Evolutionary conservation across 2,888 invertebrate species (phyloP).

Genomic region (Drosophila parthenogenetica): DNA sequence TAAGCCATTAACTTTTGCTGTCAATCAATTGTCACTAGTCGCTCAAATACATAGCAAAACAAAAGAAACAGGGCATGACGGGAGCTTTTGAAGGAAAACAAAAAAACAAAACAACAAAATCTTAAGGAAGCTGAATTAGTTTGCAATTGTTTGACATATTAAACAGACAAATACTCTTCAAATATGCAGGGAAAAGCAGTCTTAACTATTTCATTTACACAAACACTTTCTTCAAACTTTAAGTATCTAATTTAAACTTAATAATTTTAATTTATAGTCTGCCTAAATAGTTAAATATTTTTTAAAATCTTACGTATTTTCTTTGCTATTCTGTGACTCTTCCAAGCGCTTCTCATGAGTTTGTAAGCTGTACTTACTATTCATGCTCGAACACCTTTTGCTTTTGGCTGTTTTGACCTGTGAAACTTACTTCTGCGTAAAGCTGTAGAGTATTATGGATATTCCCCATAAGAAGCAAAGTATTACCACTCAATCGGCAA

Average conservation of each 20-base stretch:
- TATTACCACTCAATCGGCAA: slow-evolving; percentile 72
- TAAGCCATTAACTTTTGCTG: slow-evolving; percentile 76
- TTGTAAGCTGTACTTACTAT: slow-evolving; percentile 3
- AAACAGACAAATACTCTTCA: slow-evolving; percentile 24
- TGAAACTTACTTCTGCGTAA: background rate
- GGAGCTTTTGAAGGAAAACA: slow-evolving; percentile 42
- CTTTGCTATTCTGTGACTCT: background rate
- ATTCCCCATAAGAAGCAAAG: slow-evolving; percentile 29
- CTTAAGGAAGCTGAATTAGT: slow-evolving; percentile 27
- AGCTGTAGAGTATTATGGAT: slow-evolving; percentile 3
- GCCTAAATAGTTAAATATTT: no score
- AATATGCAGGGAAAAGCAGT: background rate
- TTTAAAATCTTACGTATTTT: background rate
- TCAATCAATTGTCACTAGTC: slow-evolving; percentile 76
- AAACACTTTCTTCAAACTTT: no score
- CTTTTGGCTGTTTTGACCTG: background rate
- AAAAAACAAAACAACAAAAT: slow-evolving; percentile 18
- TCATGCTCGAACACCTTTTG: slow-evolving; percentile 1
- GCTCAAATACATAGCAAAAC: slow-evolving; percentile 38
- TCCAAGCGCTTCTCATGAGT: background rate
- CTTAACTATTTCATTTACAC: background rate
- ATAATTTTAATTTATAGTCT: no score
- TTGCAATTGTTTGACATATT: background rate
- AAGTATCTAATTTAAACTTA: no score
- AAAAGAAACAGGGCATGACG: slow-evolving; percentile 61